These are phyloP conservation scores for Carabus problematicus DNA, from an alignment of 2,888 invertebrate genomes.

Conservation along the genomic window DNA sequence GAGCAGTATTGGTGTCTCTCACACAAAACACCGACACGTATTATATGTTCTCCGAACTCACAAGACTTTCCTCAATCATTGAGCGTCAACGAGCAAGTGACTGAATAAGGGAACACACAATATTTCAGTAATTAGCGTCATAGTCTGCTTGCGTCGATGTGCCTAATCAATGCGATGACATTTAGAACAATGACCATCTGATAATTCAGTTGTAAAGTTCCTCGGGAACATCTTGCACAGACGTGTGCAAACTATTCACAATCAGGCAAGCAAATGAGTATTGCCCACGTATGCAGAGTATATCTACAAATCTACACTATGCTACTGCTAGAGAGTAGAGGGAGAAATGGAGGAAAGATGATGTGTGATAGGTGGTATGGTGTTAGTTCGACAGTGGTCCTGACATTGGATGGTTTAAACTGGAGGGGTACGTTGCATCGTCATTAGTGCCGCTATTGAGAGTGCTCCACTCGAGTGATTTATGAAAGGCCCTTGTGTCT, in stretches of 20 bases:
- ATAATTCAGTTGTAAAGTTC: constrained; percentile 19
- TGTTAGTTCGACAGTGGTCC: neutral
- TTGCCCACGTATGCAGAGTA: neutral
- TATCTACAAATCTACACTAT: neutral
- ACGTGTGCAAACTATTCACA: neutral
- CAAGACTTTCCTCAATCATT: neutral
- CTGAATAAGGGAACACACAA: constrained; percentile 11
- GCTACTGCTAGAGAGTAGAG: neutral
- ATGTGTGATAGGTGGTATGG: neutral
- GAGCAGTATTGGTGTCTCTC: constrained; percentile 25
- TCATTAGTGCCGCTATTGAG: constrained; percentile 49
- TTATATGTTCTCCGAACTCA: neutral
- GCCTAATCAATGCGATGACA: constrained; percentile 37
- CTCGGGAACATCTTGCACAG: neutral
- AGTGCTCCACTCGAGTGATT: constrained; percentile 46
- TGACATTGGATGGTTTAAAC: neutral
- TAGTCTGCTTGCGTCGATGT: constrained; percentile 10
- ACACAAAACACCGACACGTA: constrained; percentile 17
- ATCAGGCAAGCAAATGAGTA: neutral
- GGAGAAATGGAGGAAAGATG: neutral
- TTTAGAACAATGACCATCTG: constrained; percentile 35
- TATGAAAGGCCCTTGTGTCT: constrained; percentile 37
- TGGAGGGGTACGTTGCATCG: constrained; percentile 39
- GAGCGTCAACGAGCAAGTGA: constrained; percentile 1
- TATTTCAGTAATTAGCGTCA: constrained; percentile 36